Conservation (phyloP, 37 sponge, comb jelly and placozoan genomes). For the Corticium candelabrum region DNA sequence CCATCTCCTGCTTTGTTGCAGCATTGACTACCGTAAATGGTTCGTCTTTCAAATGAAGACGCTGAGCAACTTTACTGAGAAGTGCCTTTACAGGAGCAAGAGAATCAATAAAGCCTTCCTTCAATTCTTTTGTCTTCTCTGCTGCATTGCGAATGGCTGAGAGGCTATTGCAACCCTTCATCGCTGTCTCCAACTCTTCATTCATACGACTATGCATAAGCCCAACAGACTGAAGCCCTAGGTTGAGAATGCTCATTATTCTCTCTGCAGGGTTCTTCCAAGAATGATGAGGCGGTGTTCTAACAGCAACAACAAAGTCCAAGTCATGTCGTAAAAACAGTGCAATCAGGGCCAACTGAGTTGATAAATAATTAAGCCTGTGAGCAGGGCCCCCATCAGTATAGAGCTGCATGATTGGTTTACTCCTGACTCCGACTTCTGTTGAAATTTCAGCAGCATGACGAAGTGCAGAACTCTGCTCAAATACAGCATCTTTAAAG, state of each 20-base stretch:
- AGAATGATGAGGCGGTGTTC: neutral
- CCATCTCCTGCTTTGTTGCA: neutral
- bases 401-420: neutral
- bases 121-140: neutral
- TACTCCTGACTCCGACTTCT: neutral
- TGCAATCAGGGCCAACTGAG: neutral
- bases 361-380: neutral
- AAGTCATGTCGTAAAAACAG: neutral
- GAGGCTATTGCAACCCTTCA: neutral
- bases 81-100: slow-evolving; percentile 15
- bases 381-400: neutral
- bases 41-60: slow-evolving; percentile 22
- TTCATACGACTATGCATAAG: slow-evolving; percentile 13
- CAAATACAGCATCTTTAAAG: slow-evolving; percentile 38
- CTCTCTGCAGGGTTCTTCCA: neutral
- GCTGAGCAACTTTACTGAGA: neutral
- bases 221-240: slow-evolving; percentile 32
- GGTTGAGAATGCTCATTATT: neutral
- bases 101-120: slow-evolving; percentile 9
- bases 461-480: slow-evolving; percentile 18
- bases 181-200: slow-evolving; percentile 9
- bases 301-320: neutral
- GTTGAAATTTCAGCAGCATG: neutral
- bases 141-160: neutral
- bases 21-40: too few relatives aligned